Evolutionary conservation across 2,113 vertebrate species (phyloP).

Genomic region (Himantopus leucocephalus): DNA sequence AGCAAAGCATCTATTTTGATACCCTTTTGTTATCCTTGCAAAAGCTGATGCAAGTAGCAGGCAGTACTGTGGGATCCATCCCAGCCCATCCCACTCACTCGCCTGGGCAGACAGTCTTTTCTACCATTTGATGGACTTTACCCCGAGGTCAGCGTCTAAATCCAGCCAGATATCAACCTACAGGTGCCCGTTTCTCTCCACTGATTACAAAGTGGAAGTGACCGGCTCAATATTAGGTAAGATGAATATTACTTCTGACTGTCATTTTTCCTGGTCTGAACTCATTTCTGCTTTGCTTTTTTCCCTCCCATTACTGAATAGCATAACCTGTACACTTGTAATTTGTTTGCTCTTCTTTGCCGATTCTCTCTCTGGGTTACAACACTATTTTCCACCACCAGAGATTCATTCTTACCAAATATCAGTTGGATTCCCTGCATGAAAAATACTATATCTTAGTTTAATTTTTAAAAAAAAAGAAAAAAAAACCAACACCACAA

Average conservation of each 20-base stretch:
- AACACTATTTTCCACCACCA: background rate
- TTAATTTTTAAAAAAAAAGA: background rate
- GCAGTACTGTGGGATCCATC: background rate
- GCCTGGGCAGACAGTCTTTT: background rate
- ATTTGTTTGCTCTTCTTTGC: background rate
- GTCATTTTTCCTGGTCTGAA: background rate
- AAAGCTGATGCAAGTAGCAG: background rate
- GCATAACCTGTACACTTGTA: background rate
- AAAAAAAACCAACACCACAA: background rate
- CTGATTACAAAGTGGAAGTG: background rate
- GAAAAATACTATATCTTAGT: background rate
- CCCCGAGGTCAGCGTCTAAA: background rate
- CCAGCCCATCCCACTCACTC: background rate
- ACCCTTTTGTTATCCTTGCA: background rate
- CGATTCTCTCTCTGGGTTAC: background rate
- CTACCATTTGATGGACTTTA: background rate
- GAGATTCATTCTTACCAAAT: background rate
- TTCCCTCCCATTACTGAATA: background rate
- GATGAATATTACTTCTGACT: background rate
- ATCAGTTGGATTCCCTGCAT: background rate
- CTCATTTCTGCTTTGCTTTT: background rate
- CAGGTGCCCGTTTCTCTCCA: background rate
- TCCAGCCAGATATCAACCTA: background rate
- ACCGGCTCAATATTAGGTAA: background rate
- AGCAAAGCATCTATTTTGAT: background rate